phyloP scores from a whole-genome alignment of 2,113 vertebrate genomes.

The Artemisiospiza belli region DNA sequence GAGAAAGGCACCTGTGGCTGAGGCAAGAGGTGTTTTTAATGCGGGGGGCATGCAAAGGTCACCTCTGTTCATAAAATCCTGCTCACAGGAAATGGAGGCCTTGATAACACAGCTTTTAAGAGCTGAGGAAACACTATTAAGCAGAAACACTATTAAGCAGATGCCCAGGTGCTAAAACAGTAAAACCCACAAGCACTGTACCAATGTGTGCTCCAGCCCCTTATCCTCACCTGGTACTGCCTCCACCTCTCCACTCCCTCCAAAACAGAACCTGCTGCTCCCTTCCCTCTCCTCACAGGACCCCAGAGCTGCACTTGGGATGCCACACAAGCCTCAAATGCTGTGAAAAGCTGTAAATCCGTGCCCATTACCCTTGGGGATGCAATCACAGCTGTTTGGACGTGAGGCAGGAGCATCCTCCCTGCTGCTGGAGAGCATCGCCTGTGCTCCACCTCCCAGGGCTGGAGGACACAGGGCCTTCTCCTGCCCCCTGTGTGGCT shows the following conservation, averaged over 20 bases:
- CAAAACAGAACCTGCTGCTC: background rate
- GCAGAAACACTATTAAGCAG: background rate
- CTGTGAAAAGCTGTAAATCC: background rate
- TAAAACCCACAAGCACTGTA: background rate
- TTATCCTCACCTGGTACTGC: background rate
- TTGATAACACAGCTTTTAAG: background rate
- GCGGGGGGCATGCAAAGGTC: background rate
- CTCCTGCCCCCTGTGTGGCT: background rate
- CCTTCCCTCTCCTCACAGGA: background rate
- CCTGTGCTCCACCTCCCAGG: background rate
- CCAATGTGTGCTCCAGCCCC: background rate
- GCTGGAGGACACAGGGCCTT: background rate
- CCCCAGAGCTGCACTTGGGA: background rate
- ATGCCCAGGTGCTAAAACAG: background rate
- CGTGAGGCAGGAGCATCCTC: background rate
- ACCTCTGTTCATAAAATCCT: background rate
- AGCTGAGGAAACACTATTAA: background rate
- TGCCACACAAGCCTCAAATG: background rate
- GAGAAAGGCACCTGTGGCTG: background rate
- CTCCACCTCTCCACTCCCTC: background rate
- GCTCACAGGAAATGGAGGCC: background rate
- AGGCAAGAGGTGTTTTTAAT: background rate
- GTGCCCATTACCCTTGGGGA: background rate
- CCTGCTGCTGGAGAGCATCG: background rate
- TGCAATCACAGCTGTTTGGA: background rate